Percentiles rank a stretch among this genome's conserved stretches.
These are phyloP conservation scores for Sitta carolinensis DNA, from an alignment of 2,797 vertebrate species.

Conservation along the genomic window DNA sequence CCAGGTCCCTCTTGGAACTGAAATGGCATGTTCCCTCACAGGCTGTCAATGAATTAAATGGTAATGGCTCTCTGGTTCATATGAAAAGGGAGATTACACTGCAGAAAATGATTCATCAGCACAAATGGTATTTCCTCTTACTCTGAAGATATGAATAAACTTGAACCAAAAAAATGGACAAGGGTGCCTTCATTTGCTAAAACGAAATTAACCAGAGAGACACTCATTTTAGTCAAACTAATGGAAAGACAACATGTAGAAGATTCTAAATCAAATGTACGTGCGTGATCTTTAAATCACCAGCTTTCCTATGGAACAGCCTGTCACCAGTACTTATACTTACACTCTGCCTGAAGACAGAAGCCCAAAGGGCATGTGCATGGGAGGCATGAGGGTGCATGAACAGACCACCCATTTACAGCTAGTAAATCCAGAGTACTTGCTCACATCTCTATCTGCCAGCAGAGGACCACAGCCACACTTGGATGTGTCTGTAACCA, in stretches of 20 bases:
- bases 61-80: background rate
- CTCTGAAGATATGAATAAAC: background rate
- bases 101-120: background rate
- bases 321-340: background rate
- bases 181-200: background rate
- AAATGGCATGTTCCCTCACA: background rate
- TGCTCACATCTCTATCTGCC: background rate
- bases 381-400: background rate
- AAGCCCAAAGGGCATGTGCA: rapidly evolving
- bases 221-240: background rate
- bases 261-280: background rate
- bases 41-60: background rate
- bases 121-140: background rate
- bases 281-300: background rate
- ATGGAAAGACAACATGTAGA: background rate
- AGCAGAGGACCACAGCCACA: background rate
- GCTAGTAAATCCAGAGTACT: background rate
- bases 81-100: background rate
- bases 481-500: background rate
- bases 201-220: background rate
- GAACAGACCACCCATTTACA: background rate
- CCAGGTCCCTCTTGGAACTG: background rate
- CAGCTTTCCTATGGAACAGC: background rate
- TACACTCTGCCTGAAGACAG: background rate
- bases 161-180: background rate